A percentile compares a stretch with the other conserved stretches of the same genome.
Evolutionary conservation across 2,113 vertebrate species (phyloP).

Genomic region (Cyprinodon variegatus): DNA sequence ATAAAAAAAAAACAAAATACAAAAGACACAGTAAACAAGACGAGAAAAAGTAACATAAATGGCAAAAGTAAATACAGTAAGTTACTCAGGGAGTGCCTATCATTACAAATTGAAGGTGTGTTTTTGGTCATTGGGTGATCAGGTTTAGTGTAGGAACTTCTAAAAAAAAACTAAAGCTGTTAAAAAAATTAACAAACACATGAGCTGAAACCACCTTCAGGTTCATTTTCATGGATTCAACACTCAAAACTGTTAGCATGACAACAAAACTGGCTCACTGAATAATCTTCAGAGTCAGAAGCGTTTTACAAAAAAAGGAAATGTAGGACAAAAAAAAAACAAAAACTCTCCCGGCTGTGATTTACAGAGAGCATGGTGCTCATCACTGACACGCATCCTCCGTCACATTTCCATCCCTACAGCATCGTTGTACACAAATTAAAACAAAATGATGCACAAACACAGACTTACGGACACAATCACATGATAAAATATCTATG

Average conservation of each 20-base stretch:
- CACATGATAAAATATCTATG: background rate
- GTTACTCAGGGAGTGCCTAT: constrained; percentile 15
- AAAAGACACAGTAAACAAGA: constrained; percentile 4
- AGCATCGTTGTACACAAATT: background rate
- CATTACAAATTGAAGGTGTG: background rate
- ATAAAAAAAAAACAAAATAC: constrained; percentile 17
- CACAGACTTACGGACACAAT: constrained; percentile 15
- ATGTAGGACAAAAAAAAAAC: constrained; percentile 1
- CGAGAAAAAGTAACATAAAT: constrained; percentile 13
- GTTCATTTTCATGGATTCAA: constrained; percentile 12
- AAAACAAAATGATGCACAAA: constrained; percentile 8
- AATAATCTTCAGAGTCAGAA: background rate
- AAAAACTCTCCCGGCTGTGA: constrained; percentile 23
- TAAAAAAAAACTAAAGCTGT: background rate
- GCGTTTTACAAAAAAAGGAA: background rate
- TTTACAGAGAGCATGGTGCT: background rate
- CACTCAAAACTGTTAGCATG: background rate
- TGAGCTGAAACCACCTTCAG: background rate
- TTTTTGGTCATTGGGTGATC: background rate
- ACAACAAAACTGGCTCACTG: background rate
- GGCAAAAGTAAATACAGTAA: background rate
- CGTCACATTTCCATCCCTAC: constrained; percentile 18
- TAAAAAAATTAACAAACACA: constrained; percentile 8
- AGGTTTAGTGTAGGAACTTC: background rate
- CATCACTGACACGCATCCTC: background rate